Evolutionary conservation across 2,113 vertebrate species (phyloP).

Genomic region (Ptilorrhoa leucosticta): DNA sequence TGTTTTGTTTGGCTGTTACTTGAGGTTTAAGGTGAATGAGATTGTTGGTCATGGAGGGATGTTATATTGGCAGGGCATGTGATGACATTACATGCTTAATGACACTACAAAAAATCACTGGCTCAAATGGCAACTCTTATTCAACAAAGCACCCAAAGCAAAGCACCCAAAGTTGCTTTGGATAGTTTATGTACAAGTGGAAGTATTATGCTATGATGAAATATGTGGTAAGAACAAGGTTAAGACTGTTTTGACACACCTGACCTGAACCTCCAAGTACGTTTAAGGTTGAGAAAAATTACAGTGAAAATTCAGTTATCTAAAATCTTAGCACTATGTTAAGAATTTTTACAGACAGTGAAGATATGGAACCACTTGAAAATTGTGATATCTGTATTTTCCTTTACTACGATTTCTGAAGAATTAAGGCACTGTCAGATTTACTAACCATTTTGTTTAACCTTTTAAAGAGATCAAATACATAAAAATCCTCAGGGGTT

Average conservation of each 20-base stretch:
- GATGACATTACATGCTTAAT: not conserved
- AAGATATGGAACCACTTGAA: not conserved
- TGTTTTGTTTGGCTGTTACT: not conserved
- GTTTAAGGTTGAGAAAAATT: not conserved
- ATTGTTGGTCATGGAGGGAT: not conserved
- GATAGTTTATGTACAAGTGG: not conserved
- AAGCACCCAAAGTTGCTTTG: no score
- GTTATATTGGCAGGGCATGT: not conserved
- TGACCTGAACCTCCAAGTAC: not conserved
- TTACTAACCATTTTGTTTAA: not conserved
- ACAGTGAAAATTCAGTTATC: not conserved
- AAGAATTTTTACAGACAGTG: not conserved
- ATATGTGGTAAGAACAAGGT: not conserved
- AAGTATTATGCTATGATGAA: not conserved
- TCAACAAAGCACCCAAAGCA: no score
- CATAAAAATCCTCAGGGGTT: not conserved
- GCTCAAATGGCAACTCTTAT: not conserved
- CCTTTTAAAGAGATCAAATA: not conserved
- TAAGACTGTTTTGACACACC: not conserved
- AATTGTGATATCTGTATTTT: not conserved
- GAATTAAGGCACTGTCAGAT: not conserved
- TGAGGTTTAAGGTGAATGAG: not conserved
- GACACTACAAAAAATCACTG: not conserved
- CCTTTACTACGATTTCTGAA: not conserved
- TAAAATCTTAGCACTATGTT: not conserved